A percentile compares a stretch with the other conserved stretches of the same genome.
These are phyloP conservation scores for Corvus hawaiiensis DNA, from an alignment of 2,113 vertebrate species.

Conservation along the genomic window DNA sequence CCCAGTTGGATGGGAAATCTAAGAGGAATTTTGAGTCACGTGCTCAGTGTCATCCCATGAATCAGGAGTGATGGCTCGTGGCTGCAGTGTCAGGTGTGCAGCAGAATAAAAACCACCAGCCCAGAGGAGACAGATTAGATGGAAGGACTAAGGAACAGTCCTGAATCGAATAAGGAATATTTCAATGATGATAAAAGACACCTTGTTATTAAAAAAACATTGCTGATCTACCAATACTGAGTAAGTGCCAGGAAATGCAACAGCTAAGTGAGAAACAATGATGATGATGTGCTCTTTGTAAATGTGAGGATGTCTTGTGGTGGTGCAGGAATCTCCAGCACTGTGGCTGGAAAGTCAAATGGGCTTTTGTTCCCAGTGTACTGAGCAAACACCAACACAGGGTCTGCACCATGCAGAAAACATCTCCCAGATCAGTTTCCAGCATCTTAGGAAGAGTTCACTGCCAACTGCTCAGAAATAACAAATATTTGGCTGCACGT, in stretches of 20 bases:
- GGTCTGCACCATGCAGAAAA: not conserved
- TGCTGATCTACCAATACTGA: not conserved
- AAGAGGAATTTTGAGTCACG: not conserved
- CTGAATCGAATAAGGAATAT: not conserved
- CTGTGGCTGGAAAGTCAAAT: not conserved
- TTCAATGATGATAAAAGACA: not conserved
- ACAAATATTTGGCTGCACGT: not conserved
- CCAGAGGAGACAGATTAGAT: not conserved
- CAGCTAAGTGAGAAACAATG: not conserved
- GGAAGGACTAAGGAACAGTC: not conserved
- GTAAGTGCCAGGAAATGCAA: not conserved
- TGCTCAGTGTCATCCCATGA: accelerated
- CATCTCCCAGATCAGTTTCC: not conserved
- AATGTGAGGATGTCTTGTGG: not conserved
- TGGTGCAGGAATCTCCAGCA: not conserved
- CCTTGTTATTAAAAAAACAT: not conserved
- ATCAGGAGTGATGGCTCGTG: not conserved
- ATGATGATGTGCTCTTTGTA: not conserved
- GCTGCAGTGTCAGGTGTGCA: not conserved
- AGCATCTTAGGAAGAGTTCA: not conserved
- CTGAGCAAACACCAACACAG: not conserved
- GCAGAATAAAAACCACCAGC: not conserved
- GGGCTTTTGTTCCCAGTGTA: not conserved
- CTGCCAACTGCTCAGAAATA: not conserved
- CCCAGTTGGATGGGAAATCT: not conserved